Percentiles rank a stretch among this genome's conserved stretches.
Evolutionary conservation across 2,888 invertebrate species (phyloP).

Genomic region (Sericinus montela): DNA sequence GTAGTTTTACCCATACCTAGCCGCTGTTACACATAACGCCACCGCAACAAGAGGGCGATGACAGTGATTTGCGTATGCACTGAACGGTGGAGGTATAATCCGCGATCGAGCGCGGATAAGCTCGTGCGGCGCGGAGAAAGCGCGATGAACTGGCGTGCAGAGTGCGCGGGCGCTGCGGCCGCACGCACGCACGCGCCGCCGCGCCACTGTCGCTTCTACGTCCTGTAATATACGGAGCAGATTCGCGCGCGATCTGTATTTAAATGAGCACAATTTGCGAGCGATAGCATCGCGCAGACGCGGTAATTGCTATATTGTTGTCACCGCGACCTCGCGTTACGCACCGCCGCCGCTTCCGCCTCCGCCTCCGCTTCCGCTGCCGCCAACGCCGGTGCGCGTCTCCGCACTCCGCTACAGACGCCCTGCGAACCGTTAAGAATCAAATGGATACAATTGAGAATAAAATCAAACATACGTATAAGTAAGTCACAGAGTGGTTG

Average conservation of each 20-base stretch:
- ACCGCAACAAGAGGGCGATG: neutral
- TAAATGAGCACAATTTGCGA: slow-evolving; percentile 24
- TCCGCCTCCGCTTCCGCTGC: neutral
- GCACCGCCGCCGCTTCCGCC: slow-evolving; percentile 16
- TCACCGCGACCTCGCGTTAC: slow-evolving; percentile 23
- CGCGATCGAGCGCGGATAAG: neutral
- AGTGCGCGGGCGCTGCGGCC: neutral
- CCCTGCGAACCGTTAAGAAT: too few relatives aligned
- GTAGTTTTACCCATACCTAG: too few relatives aligned
- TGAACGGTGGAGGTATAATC: neutral
- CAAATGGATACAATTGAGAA: too few relatives aligned
- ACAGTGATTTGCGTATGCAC: neutral
- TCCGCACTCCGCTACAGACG: neutral
- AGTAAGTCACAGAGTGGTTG: too few relatives aligned
- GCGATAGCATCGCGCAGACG: slow-evolving; percentile 18
- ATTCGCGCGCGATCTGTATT: slow-evolving; percentile 11
- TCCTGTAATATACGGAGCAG: slow-evolving; percentile 1
- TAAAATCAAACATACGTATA: too few relatives aligned
- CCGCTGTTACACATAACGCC: neutral
- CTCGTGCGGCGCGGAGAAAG: neutral
- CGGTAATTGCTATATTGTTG: slow-evolving; percentile 33
- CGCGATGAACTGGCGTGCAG: neutral
- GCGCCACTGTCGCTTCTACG: neutral
- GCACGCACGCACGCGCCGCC: neutral
- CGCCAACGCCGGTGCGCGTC: slow-evolving; percentile 10